Conservation (phyloP, 2,888 invertebrate genomes). For the Operophtera brumata region DNA sequence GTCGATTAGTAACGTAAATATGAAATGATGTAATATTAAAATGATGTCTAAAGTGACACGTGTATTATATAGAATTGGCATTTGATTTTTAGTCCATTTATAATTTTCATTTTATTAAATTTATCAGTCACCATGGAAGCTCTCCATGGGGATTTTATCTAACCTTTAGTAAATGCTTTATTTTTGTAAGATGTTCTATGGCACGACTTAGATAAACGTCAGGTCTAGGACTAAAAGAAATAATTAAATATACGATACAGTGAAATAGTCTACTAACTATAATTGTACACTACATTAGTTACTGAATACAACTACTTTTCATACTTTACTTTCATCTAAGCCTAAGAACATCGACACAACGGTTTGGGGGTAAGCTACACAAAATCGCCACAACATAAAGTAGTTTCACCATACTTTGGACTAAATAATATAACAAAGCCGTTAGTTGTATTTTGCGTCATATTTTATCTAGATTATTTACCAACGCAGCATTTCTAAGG, state of each 20-base stretch:
- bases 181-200: conserved; percentile 8
- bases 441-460: neutral
- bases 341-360: conserved; percentile 15
- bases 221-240: neutral
- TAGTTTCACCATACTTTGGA: neutral
- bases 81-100: conserved; percentile 10
- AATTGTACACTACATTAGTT: conserved; percentile 9
- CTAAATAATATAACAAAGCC: neutral
- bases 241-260: conserved; percentile 15
- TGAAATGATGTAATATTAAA: neutral
- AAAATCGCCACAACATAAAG: neutral
- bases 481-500: too few relatives aligned
- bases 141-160: conserved; percentile 13
- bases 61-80: conserved; percentile 18
- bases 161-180: conserved; percentile 3
- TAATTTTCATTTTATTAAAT: conserved; percentile 11
- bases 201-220: conserved; percentile 11
- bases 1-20: too few relatives aligned
- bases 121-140: conserved; percentile 26
- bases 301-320: conserved; percentile 10
- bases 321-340: conserved; percentile 9
- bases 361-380: neutral
- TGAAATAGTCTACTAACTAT: conserved; percentile 11
- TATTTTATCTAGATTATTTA: too few relatives aligned
- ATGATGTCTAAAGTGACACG: conserved; percentile 14